phyloP scores from a whole-genome alignment of 2,113 vertebrate species.

The Psettodes erumei region DNA sequence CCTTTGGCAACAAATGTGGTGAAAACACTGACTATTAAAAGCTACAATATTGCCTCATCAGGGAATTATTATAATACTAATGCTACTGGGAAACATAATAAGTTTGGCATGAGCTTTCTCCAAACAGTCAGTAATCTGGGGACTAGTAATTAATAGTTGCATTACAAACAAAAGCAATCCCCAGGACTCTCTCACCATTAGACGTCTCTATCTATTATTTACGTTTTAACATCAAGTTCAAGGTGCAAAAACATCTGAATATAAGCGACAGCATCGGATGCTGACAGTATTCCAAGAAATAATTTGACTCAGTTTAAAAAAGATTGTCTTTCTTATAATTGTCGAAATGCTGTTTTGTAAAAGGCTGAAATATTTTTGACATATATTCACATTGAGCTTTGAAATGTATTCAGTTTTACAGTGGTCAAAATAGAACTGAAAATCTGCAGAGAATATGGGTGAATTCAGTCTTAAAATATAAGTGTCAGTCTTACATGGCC shows the following conservation, averaged over 20 bases:
- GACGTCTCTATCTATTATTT: slow-evolving; percentile 37
- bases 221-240: slow-evolving; percentile 32
- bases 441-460: not conserved
- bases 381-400: not conserved
- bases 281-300: not conserved
- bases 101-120: slow-evolving; percentile 67
- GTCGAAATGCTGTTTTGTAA: too few species aligned
- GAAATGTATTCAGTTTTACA: too few species aligned
- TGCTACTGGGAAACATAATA: slow-evolving; percentile 75
- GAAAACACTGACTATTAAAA: slow-evolving; percentile 87
- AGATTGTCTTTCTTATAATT: too few species aligned
- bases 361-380: not conserved
- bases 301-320: not conserved
- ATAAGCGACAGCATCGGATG: not conserved
- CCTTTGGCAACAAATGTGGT: slow-evolving; percentile 88
- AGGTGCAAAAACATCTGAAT: slow-evolving; percentile 2
- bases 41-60: slow-evolving; percentile 91
- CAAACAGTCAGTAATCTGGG: slow-evolving; percentile 57
- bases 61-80: slow-evolving; percentile 80
- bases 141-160: slow-evolving; percentile 71
- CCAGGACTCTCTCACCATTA: slow-evolving; percentile 52
- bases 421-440: too few species aligned
- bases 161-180: slow-evolving; percentile 71
- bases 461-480: not conserved
- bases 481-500: not conserved